Evolutionary conservation across 2,888 invertebrate species (phyloP).

Genomic region (Pyrocoelia pectoralis): DNA sequence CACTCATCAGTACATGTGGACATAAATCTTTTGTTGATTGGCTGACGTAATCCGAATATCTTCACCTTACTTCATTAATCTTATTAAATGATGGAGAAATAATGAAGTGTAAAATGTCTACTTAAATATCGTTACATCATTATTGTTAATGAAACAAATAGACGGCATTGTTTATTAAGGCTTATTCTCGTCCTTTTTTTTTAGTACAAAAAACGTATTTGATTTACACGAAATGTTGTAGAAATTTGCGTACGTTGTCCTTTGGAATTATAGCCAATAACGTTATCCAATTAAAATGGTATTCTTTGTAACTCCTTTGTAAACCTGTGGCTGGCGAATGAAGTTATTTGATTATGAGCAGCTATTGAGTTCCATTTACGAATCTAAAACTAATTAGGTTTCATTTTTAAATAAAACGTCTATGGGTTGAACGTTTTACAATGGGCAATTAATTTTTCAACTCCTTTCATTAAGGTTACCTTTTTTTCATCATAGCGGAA

Average conservation of each 20-base stretch:
- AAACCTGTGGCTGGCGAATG: slow-evolving; percentile 34
- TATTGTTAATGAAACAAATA: too few species aligned
- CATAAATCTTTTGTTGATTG: too few species aligned
- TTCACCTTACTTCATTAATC: too few species aligned
- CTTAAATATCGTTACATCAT: too few species aligned
- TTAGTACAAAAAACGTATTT: not conserved
- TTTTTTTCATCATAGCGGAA: slow-evolving; percentile 15
- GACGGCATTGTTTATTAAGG: too few species aligned
- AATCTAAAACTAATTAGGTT: slow-evolving; percentile 45
- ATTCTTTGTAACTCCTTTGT: slow-evolving; percentile 42
- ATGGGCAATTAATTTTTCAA: slow-evolving; percentile 42
- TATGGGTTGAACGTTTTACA: slow-evolving; percentile 36
- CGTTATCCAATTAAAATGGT: slow-evolving; percentile 44
- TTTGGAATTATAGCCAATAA: slow-evolving; percentile 34
- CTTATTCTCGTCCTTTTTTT: too few species aligned
- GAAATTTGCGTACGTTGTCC: not conserved
- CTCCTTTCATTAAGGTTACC: slow-evolving; percentile 19
- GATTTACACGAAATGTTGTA: not conserved
- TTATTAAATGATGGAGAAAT: too few species aligned
- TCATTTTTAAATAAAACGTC: slow-evolving; percentile 41
- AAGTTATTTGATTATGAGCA: slow-evolving; percentile 44
- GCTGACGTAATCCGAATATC: too few species aligned
- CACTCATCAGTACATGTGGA: too few species aligned
- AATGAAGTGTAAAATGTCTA: too few species aligned
- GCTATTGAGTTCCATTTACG: slow-evolving; percentile 37